A percentile compares a stretch with the other conserved stretches of the same genome.
Evolutionary conservation across 2,113 vertebrate genomes (phyloP).

Genomic region (Polypterus bichir): DNA sequence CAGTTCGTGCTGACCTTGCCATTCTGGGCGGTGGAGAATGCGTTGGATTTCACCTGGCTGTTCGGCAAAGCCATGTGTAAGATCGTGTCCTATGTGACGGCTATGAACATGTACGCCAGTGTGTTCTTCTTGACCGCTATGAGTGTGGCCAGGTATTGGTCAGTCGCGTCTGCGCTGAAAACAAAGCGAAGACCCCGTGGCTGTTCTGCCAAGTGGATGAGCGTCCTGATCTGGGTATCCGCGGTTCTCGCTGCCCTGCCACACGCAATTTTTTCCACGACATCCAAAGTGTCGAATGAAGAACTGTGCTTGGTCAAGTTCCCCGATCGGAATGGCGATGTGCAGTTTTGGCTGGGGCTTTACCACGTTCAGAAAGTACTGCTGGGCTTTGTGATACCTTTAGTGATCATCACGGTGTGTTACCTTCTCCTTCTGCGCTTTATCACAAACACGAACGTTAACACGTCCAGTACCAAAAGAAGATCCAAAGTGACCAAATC

Average conservation of each 20-base stretch:
- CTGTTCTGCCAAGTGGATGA: slow-evolving; percentile 58
- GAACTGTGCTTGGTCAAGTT: slow-evolving; percentile 84
- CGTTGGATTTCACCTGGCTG: slow-evolving; percentile 84
- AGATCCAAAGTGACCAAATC: slow-evolving; percentile 86
- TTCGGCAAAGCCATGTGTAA: slow-evolving; percentile 92
- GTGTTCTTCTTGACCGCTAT: slow-evolving; percentile 97
- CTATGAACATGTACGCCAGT: slow-evolving; percentile 94
- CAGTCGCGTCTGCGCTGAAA: slow-evolving; percentile 75
- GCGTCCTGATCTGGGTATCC: slow-evolving; percentile 60
- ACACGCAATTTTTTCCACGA: slow-evolving; percentile 81
- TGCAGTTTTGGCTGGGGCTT: slow-evolving; percentile 81
- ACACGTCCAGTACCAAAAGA: slow-evolving; percentile 57
- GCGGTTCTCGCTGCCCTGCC: slow-evolving; percentile 73
- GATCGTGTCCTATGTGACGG: slow-evolving; percentile 77
- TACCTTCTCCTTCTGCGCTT: slow-evolving; percentile 78
- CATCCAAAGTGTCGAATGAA: slow-evolving; percentile 62
- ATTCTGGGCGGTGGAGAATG: slow-evolving; percentile 92
- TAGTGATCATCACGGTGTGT: slow-evolving; percentile 67
- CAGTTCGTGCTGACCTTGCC: slow-evolving; percentile 90
- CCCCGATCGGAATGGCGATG: slow-evolving; percentile 56
- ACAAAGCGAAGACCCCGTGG: slow-evolving; percentile 36
- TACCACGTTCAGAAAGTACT: slow-evolving; percentile 87
- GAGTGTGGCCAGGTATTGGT: slow-evolving; percentile 79
- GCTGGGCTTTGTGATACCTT: slow-evolving; percentile 73
- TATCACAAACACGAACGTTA: slow-evolving; percentile 61